A percentile compares a stretch with the other conserved stretches of the same genome.
Evolutionary conservation across 2,113 vertebrate genomes (phyloP).

Genomic region (Calyptomena viridis): DNA sequence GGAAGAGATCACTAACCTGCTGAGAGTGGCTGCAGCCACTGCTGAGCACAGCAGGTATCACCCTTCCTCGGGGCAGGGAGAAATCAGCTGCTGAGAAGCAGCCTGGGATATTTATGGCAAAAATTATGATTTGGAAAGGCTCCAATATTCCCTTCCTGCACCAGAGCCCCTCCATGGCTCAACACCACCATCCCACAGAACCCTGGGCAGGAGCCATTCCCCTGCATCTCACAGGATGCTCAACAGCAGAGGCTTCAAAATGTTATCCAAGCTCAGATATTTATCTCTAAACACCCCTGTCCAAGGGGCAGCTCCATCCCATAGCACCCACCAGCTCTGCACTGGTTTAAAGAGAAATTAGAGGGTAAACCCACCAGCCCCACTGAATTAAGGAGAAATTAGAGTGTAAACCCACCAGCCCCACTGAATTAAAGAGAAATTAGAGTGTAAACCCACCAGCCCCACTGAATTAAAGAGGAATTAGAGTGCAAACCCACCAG

Average conservation of each 20-base stretch:
- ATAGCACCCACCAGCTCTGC: neutral
- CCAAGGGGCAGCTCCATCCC: neutral
- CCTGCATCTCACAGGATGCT: neutral
- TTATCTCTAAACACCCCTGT: neutral
- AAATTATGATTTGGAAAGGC: neutral
- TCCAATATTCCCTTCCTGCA: neutral
- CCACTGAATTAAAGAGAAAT: neutral
- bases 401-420: neutral
- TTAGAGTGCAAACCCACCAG: neutral
- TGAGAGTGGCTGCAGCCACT: neutral
- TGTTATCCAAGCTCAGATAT: neutral
- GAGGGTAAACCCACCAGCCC: neutral
- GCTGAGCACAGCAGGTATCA: accelerated
- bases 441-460: neutral
- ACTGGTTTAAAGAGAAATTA: neutral
- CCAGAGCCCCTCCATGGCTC: neutral
- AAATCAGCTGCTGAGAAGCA: neutral
- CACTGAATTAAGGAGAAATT: neutral
- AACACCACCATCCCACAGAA: accelerated
- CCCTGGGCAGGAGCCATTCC: neutral
- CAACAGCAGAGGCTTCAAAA: neutral
- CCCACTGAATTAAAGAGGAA: neutral
- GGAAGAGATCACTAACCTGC: neutral
- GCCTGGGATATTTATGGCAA: neutral
- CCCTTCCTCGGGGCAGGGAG: no score